A percentile compares a stretch with the other conserved stretches of the same genome.
These are phyloP conservation scores for Cynaeus angustus DNA, from an alignment of 2,888 invertebrate species.

Conservation along the genomic window DNA sequence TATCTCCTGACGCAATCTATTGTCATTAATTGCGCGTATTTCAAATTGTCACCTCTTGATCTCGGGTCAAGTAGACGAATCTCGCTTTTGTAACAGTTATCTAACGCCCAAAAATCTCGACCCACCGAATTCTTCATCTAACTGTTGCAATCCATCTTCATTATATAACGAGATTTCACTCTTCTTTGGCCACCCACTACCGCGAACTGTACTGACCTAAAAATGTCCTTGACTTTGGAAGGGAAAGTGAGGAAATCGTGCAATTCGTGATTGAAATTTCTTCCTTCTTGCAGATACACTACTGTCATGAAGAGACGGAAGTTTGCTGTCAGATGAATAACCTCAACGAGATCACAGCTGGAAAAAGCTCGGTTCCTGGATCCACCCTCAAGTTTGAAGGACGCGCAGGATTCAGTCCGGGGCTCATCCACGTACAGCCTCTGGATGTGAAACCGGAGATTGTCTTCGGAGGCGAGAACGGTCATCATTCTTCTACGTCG, in stretches of 20 bases:
- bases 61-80: constrained; percentile 27
- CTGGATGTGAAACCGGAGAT: constrained; percentile 59
- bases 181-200: constrained; percentile 12
- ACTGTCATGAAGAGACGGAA: constrained; percentile 53
- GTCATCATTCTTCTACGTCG: constrained; percentile 58
- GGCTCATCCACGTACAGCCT: constrained; percentile 62
- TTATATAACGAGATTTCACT: constrained; percentile 35
- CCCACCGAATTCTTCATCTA: constrained; percentile 7
- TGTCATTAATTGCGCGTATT: constrained; percentile 28
- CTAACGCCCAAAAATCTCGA: not conserved
- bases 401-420: constrained; percentile 61
- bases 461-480: constrained; percentile 64
- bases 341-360: constrained; percentile 58
- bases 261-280: constrained; percentile 3
- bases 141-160: constrained; percentile 9
- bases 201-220: constrained; percentile 31
- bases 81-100: not conserved
- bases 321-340: constrained; percentile 60
- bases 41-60: constrained; percentile 39
- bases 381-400: constrained; percentile 61
- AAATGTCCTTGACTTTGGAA: constrained; percentile 46
- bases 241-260: constrained; percentile 43
- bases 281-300: constrained; percentile 44
- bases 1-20: constrained; percentile 9
- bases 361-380: constrained; percentile 63